Conservation (phyloP, 2,797 vertebrate genomes). For the Todus mexicanus region DNA sequence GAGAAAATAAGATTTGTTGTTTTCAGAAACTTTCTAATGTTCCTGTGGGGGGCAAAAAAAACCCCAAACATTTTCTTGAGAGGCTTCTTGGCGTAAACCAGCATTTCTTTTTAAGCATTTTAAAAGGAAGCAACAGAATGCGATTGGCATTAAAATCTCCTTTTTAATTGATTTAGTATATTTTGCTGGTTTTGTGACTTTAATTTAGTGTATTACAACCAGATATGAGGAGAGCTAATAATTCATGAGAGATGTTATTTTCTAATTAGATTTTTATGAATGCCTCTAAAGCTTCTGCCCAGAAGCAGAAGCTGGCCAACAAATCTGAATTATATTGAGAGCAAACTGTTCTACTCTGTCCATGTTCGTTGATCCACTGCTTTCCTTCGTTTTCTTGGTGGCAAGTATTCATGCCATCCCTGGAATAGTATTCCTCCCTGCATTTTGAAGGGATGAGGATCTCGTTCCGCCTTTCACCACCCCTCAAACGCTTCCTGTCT, state of each 20-base stretch:
- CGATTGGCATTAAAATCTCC: neutral
- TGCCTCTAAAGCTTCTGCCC: neutral
- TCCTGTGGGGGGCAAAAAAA: neutral
- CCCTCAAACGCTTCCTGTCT: neutral
- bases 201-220: constrained; percentile 21
- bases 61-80: neutral
- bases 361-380: neutral
- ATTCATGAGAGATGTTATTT: constrained; percentile 27
- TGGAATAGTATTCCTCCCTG: neutral
- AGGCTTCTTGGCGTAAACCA: neutral
- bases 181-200: constrained; percentile 18
- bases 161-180: constrained; percentile 26
- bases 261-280: constrained; percentile 31
- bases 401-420: neutral
- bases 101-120: neutral
- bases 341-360: neutral
- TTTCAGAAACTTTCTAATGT: neutral
- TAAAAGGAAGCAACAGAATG: neutral
- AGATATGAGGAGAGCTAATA: constrained; percentile 23
- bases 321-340: neutral
- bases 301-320: neutral
- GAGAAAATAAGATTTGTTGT: neutral
- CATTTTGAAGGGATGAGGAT: neutral
- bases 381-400: neutral
- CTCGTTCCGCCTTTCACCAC: neutral